phyloP scores from a whole-genome alignment of 1,140 invertebrate species.

The Drosophila bifasciata region DNA sequence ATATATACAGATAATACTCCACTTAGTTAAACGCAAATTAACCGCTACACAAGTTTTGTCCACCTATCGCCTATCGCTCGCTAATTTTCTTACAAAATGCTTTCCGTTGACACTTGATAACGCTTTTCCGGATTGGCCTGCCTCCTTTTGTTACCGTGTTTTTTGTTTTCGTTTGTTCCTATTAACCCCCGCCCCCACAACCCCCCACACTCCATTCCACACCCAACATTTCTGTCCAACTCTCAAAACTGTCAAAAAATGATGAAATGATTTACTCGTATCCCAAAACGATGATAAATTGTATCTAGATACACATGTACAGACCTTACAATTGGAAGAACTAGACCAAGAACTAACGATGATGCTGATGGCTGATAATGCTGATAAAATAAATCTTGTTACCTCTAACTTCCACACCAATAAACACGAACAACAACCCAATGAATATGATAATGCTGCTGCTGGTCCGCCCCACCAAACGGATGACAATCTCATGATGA shows the following conservation, averaged over 20 bases:
- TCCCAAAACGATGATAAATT: conserved; percentile 72
- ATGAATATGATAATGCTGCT: conserved; percentile 21
- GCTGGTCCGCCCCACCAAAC: conserved; percentile 22
- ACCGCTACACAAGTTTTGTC: conserved; percentile 73
- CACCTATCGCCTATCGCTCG: conserved; percentile 60
- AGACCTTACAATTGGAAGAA: conserved; percentile 87
- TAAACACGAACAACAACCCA: conserved; percentile 38
- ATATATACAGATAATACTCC: conserved; percentile 10
- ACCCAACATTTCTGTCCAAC: conserved; percentile 27
- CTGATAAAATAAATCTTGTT: conserved; percentile 84
- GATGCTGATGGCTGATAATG: conserved; percentile 74
- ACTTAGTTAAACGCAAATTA: conserved; percentile 68
- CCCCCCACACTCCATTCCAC: neutral
- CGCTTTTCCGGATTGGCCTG: conserved; percentile 81
- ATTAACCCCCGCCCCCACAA: neutral
- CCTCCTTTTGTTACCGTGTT: conserved; percentile 59
- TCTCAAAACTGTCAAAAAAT: conserved; percentile 37
- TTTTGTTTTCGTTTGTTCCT: conserved; percentile 25
- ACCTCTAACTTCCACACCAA: conserved; percentile 79
- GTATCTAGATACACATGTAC: conserved; percentile 86
- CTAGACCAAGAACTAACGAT: conserved; percentile 86
- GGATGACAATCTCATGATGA: conserved; percentile 48
- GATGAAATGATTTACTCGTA: conserved; percentile 67
- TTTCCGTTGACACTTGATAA: conserved; percentile 35
- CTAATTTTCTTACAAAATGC: conserved; percentile 34